These are phyloP conservation scores for Dryadula phaetusa DNA, from an alignment of 2,888 invertebrate genomes.

Conservation along the genomic window DNA sequence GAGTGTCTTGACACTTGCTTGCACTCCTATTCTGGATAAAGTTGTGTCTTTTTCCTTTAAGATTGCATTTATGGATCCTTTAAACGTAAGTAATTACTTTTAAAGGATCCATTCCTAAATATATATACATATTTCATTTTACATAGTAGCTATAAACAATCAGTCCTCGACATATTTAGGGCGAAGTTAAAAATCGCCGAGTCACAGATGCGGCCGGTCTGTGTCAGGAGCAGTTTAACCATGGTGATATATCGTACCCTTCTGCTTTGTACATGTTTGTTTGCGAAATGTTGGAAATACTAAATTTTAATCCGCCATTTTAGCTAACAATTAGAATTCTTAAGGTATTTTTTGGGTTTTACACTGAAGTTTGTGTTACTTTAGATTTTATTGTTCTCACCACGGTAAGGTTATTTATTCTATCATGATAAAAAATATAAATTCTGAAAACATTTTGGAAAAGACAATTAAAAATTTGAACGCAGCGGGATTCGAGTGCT, in stretches of 20 bases:
- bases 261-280: constrained; percentile 24
- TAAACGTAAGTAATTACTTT: too few relatives aligned
- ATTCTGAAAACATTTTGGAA: too few relatives aligned
- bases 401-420: too few relatives aligned
- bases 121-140: not conserved
- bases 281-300: constrained; percentile 8
- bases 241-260: constrained; percentile 32
- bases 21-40: too few relatives aligned
- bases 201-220: constrained; percentile 36
- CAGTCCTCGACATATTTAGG: constrained; percentile 23
- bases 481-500: too few relatives aligned
- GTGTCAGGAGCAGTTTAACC: constrained; percentile 23
- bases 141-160: constrained; percentile 12
- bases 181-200: constrained; percentile 38
- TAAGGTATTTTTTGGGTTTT: not conserved
- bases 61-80: too few relatives aligned
- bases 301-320: constrained; percentile 20
- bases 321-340: not conserved
- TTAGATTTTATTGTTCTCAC: too few relatives aligned
- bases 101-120: not conserved
- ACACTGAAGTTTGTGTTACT: too few relatives aligned
- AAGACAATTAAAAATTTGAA: too few relatives aligned
- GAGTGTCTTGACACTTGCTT: too few relatives aligned
- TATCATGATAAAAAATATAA: too few relatives aligned
- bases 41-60: too few relatives aligned